A percentile compares a stretch with the other conserved stretches of the same genome.
Conservation (phyloP, 2,888 invertebrate genomes). For the Xylota segnis region DNA sequence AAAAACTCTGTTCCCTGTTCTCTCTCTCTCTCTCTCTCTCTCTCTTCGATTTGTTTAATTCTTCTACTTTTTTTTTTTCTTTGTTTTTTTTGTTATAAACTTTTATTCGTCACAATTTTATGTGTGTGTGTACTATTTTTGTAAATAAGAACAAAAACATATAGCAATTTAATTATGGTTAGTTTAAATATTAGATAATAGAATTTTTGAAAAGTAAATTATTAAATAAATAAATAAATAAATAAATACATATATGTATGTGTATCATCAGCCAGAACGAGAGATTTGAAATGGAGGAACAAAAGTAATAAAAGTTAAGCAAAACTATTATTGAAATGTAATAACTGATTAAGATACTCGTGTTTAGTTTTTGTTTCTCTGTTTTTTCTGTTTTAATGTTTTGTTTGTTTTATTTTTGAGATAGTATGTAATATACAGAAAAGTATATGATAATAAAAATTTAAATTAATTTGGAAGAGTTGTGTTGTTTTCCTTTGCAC, state of each 20-base stretch:
- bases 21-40: slow-evolving; percentile 12
- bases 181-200: slow-evolving; percentile 67
- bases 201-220: slow-evolving; percentile 66
- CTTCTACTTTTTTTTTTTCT: too few species aligned
- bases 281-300: slow-evolving; percentile 52
- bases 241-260: slow-evolving; percentile 12
- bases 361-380: slow-evolving; percentile 30
- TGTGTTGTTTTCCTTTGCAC: background rate
- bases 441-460: slow-evolving; percentile 58
- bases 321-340: slow-evolving; percentile 58
- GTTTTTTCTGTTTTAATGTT: too few species aligned
- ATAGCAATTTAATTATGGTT: slow-evolving; percentile 60
- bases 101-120: slow-evolving; percentile 64
- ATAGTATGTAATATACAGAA: slow-evolving; percentile 62
- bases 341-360: slow-evolving; percentile 51
- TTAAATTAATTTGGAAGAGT: slow-evolving; percentile 55
- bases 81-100: slow-evolving; percentile 32
- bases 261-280: slow-evolving; percentile 34
- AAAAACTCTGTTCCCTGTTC: slow-evolving; percentile 17
- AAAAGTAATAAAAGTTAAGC: slow-evolving; percentile 45
- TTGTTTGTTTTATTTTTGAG: slow-evolving; percentile 33
- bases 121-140: slow-evolving; percentile 75
- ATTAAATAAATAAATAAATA: slow-evolving; percentile 25
- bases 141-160: slow-evolving; percentile 66
- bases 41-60: slow-evolving; percentile 8